Percentiles rank a stretch among this genome's conserved stretches.
These are phyloP conservation scores for Myocastor coypus DNA, from an alignment of 2,113 vertebrate species.

Conservation along the genomic window DNA sequence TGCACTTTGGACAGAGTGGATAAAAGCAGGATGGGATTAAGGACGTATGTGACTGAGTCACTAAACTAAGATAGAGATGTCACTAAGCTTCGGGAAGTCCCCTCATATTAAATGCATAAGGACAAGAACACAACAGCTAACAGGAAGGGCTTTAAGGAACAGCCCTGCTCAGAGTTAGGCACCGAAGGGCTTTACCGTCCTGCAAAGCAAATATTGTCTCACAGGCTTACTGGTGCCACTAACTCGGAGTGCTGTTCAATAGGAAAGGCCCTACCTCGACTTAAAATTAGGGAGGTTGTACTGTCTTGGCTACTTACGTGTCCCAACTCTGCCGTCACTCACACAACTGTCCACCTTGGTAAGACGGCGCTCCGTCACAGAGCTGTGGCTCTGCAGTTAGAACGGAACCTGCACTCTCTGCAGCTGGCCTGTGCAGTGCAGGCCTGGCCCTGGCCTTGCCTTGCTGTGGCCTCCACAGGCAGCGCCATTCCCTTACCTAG, in stretches of 20 bases:
- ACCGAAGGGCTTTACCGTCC: background rate
- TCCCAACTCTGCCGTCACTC: background rate
- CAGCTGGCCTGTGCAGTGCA: background rate
- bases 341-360: background rate
- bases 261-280: constrained; percentile 56
- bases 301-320: background rate
- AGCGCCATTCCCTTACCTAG: background rate
- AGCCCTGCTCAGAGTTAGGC: background rate
- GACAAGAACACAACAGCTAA: background rate
- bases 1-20: background rate
- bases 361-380: background rate
- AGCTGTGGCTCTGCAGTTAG: background rate
- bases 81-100: background rate
- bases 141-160: constrained; percentile 17
- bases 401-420: background rate
- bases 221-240: background rate
- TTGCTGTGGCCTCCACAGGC: background rate
- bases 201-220: background rate
- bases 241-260: background rate
- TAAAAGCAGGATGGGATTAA: background rate
- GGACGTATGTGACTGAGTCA: background rate
- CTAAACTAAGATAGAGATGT: background rate
- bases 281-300: constrained; percentile 34
- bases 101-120: background rate
- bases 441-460: background rate